Percentiles rank a stretch among this genome's conserved stretches.
Evolutionary conservation across 2,888 invertebrate genomes (phyloP).

Genomic region (Cosmia pyralina): DNA sequence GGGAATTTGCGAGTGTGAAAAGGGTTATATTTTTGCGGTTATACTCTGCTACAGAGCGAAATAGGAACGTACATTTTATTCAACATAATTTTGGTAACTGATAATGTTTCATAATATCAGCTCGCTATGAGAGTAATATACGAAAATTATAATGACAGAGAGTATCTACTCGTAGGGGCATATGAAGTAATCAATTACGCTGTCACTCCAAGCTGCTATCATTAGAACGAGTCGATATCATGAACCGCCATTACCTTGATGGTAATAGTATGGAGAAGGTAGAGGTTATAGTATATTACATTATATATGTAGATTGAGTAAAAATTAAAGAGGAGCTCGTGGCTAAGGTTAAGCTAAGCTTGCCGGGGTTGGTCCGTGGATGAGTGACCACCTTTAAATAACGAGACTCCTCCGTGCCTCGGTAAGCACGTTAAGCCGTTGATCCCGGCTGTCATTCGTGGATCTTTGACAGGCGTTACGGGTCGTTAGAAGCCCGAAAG

Average conservation of each 20-base stretch:
- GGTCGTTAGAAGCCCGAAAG: no score
- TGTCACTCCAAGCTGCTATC: constrained; percentile 44
- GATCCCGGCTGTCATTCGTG: no score
- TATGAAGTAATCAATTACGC: constrained; percentile 43
- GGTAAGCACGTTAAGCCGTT: no score
- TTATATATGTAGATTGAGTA: background rate
- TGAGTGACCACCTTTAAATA: no score
- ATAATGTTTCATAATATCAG: constrained; percentile 1
- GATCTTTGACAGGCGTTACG: no score
- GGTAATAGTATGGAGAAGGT: constrained; percentile 19
- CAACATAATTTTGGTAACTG: background rate
- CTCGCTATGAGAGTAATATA: constrained; percentile 1
- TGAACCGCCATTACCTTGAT: constrained; percentile 47
- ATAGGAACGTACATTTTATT: constrained; percentile 4
- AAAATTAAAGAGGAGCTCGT: no score
- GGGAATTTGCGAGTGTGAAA: constrained; percentile 25
- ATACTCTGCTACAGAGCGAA: background rate
- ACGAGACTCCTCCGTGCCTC: no score
- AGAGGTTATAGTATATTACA: background rate
- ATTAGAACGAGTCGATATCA: constrained; percentile 51
- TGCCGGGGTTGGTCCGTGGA: no score
- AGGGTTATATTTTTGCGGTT: constrained; percentile 33
- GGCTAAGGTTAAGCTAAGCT: no score
- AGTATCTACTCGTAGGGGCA: background rate
- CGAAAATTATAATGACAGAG: background rate